Base-by-base conservation (phyloP, 1,140 invertebrate species). In the Dreissena polymorpha region DNA sequence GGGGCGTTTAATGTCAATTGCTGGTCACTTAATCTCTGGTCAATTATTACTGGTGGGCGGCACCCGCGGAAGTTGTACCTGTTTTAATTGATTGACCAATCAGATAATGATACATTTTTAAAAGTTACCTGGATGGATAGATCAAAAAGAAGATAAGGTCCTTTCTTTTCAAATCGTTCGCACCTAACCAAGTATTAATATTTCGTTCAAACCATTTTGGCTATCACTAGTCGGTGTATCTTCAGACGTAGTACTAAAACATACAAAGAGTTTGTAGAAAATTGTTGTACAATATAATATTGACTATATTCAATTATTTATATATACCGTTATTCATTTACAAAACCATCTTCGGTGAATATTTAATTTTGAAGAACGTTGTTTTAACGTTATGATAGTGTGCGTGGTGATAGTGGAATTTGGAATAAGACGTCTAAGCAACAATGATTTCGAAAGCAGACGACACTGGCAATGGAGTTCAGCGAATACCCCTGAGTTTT, bases 21-120 rank as follows among this genome's bases (percentile, higher is more conserved):
- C 51, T 80, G 78, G 69, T 70, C 78, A 80, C 65, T 80, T 80
- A 80, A 80, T 80, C 78, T 70, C 60, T 39, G 39, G 39, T 39
- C 39, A 49, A 64, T 51, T 50, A 72, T 80, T 80, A 72, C 68
- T 68, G 68, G 72, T 57, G 71, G 71, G 78, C 68, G 68, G 78
- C 78, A 68, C 65, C 18, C 53, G 18, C 29, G 57, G 51, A 68
- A 79, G 69, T 57, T 53, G n/a, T 80, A 72, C 78, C 78, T 60
- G 60, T 27, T n/a, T 51, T 64, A 69, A 71, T 80, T 71, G 68
- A 57, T 63, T 72, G 78, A 72, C 78, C 78, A 80, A 80, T 80
- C 78, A 80, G 69, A 39, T 49, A 39, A 23, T 27, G 50, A 53
- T 80, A n/a, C 27, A 50, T 25, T 27, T 80, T 71, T 13, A 72